Base-by-base conservation (phyloP, 1,140 invertebrate species). In the Mactra quadrangularis region DNA sequence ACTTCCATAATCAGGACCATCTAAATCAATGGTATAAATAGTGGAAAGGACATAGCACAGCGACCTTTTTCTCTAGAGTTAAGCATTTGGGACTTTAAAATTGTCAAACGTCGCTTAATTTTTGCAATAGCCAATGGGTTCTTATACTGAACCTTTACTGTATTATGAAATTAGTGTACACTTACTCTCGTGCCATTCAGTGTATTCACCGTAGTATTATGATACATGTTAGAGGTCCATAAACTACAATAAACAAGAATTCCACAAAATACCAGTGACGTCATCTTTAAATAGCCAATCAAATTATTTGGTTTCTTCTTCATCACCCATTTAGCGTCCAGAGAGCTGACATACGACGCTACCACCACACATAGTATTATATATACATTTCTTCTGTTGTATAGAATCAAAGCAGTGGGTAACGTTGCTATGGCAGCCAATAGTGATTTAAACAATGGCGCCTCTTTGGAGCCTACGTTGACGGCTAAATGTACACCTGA, bases 171-270 rank as follows among this genome's bases (percentile, higher is more conserved):
- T n/a, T n/a, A n/a, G n/a, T n/a, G n/a, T n/a, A n/a, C n/a, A n/a
- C 96, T 97, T 2, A 98, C 95, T 90, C 97, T 96, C 87, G 98
- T 96, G 6, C 97, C 97, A 78, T 98, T 96, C 62, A 95, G 95
- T 89, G 97, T 96, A 0, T 95, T 96, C n/a, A 98, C 94, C 59
- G 95, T 96, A 9, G 97, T 97, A 90, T 98, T 98, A 92, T 98
- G 98, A 91, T 97, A 97, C 22, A 98, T 92, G 86, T 96, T 97
- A 45, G 96, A 96, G 27, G 93, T 91, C 95, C 96, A 97, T 0
- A 98, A 87, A 0, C 94, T 94, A 0, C 95, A 86, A 88, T 97
- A 98, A 15, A 66, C 7, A 35, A 41, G 17, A 22, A 79, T 17
- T 6, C 47, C 62, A 0, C 98, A 83, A 7, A 94, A 78, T 0